phyloP scores from a whole-genome alignment of 2,113 vertebrate genomes.

The Xenotilapia flavipinnis region DNA sequence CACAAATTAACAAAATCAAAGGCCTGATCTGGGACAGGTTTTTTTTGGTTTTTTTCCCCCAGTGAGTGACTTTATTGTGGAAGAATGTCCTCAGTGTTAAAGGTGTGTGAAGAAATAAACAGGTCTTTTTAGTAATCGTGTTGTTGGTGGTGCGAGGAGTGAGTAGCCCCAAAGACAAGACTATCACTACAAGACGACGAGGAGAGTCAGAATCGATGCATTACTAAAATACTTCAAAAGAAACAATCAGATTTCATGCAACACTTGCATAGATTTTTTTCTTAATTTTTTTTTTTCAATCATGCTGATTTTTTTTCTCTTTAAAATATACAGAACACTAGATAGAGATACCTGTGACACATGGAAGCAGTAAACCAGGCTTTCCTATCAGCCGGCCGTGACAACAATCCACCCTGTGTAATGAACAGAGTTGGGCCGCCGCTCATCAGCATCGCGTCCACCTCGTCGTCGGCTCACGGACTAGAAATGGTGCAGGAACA shows the following conservation, averaged over 20 bases:
- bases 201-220: conserved; percentile 64
- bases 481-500: conserved; percentile 19
- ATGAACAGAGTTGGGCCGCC: not conserved
- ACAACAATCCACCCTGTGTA: not conserved
- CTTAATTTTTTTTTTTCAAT: conserved; percentile 53
- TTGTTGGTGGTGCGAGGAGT: conserved; percentile 42
- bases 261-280: conserved; percentile 79
- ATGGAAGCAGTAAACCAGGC: conserved; percentile 59
- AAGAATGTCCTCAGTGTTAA: not conserved
- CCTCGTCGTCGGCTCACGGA: conserved; percentile 22
- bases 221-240: conserved; percentile 73
- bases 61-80: conserved; percentile 6
- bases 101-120: conserved; percentile 29
- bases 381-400: not conserved
- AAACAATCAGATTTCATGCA: conserved; percentile 77
- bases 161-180: conserved; percentile 63
- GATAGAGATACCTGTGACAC: conserved; percentile 65
- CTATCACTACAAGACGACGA: conserved; percentile 66
- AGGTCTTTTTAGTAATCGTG: not conserved
- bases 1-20: not conserved
- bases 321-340: conserved; percentile 73
- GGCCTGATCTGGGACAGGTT: not conserved
- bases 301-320: conserved; percentile 66
- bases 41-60: not conserved
- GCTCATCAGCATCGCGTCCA: not conserved